These are phyloP conservation scores for Sipha flava DNA, from an alignment of 1,140 invertebrate species.

Conservation along the genomic window DNA sequence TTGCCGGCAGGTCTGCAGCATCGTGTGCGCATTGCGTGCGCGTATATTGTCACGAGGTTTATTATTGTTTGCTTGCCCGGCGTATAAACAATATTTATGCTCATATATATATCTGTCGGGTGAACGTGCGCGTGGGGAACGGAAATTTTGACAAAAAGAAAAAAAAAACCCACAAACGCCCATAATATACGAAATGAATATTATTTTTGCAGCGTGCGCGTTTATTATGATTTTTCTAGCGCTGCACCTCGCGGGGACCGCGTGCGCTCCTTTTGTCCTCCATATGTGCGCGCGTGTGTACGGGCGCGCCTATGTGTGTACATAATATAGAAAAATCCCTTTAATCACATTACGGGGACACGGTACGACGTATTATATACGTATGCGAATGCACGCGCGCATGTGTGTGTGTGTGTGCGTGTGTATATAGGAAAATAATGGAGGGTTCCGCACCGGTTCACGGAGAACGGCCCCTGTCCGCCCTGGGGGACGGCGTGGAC, in stretches of 20 bases:
- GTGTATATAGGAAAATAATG: conserved; percentile 2
- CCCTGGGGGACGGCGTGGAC: conserved; percentile 24
- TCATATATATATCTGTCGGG: background rate
- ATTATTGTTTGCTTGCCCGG: too few relatives aligned
- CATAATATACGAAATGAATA: background rate
- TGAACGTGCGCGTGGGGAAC: background rate
- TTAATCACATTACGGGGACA: background rate
- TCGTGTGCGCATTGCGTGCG: too few relatives aligned
- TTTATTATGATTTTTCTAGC: background rate
- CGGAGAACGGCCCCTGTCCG: conserved; percentile 27
- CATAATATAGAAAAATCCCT: background rate
- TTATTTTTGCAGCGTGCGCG: background rate
- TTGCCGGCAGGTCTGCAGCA: too few relatives aligned
- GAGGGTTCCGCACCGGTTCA: conserved; percentile 22
- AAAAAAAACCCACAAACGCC: background rate
- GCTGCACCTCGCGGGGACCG: background rate
- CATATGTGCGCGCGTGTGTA: too few relatives aligned
- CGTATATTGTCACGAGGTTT: too few relatives aligned
- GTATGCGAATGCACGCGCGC: background rate
- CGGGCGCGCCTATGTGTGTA: too few relatives aligned
- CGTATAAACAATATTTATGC: background rate
- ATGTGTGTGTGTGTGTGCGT: background rate
- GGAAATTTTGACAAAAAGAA: background rate
- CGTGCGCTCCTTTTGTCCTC: background rate
- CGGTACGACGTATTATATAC: background rate